phyloP scores from a whole-genome alignment of 2,113 vertebrate genomes.

The Sebastes fasciatus region DNA sequence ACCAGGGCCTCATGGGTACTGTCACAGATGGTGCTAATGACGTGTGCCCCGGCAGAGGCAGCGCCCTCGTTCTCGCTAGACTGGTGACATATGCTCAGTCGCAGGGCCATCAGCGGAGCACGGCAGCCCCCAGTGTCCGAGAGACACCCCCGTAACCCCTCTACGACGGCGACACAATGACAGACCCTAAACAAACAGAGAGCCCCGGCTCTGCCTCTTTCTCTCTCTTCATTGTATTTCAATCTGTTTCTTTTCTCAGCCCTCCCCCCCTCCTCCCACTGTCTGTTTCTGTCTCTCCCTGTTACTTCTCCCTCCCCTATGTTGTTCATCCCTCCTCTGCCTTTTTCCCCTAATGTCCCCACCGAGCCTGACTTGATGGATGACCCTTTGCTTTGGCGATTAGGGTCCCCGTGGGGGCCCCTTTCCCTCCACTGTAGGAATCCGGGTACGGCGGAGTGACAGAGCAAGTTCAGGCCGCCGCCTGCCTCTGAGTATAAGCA shows the following conservation, averaged over 20 bases:
- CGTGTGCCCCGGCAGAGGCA: conserved; percentile 73
- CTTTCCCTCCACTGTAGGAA: conserved; percentile 70
- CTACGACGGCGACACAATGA: conserved; percentile 70
- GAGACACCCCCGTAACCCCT: conserved; percentile 61
- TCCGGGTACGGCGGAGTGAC: conserved; percentile 61
- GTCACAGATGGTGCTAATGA: conserved; percentile 85
- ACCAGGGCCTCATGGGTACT: conserved; percentile 78
- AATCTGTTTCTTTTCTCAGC: conserved; percentile 67
- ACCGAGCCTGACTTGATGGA: conserved; percentile 80
- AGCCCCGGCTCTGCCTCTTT: conserved; percentile 56
- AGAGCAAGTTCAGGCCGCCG: conserved; percentile 73
- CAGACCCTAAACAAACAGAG: conserved; percentile 75
- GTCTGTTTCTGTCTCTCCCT: conserved; percentile 68
- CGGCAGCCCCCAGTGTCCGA: conserved; percentile 70
- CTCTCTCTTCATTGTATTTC: conserved; percentile 68
- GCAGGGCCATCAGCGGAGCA: conserved; percentile 72
- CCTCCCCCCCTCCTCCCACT: conserved; percentile 39
- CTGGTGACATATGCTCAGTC: conserved; percentile 83
- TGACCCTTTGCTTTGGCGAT: conserved; percentile 81
- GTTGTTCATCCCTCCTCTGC: conserved; percentile 73
- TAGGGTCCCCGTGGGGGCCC: conserved; percentile 76
- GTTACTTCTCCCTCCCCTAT: conserved; percentile 71
- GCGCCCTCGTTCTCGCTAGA: conserved; percentile 73
- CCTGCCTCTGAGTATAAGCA: conserved; percentile 68
- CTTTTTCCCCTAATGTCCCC: conserved; percentile 77